A percentile compares a stretch with the other conserved stretches of the same genome.
phyloP scores from a whole-genome alignment of 2,113 vertebrate genomes.

The Trichomycterus rosablanca region DNA sequence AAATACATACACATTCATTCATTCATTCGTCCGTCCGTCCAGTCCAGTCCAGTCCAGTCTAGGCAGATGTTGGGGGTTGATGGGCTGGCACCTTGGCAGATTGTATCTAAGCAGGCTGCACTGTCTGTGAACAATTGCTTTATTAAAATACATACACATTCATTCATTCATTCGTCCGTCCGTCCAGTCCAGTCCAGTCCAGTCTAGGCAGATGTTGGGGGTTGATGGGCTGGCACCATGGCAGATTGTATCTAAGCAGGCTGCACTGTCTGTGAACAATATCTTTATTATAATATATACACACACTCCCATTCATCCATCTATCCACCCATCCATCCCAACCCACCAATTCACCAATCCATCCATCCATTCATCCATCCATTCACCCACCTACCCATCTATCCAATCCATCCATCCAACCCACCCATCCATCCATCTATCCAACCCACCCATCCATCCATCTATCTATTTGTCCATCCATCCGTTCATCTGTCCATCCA shows the following conservation, averaged over 20 bases:
- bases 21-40: neutral
- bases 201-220: slow-evolving; percentile 23
- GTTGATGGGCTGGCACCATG: slow-evolving; percentile 43
- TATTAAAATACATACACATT: slow-evolving; percentile 43
- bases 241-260: slow-evolving; percentile 58
- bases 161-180: neutral
- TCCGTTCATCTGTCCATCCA: too few relatives aligned
- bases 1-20: slow-evolving; percentile 39
- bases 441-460: too few relatives aligned
- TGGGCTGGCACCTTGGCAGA: slow-evolving; percentile 51
- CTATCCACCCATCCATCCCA: too few relatives aligned
- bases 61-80: slow-evolving; percentile 39
- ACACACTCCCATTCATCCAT: slow-evolving; percentile 2
- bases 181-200: too few relatives aligned
- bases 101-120: slow-evolving; percentile 50
- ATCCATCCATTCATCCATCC: too few relatives aligned
- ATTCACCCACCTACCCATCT: too few relatives aligned
- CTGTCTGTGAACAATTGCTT: slow-evolving; percentile 45
- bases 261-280: slow-evolving; percentile 42
- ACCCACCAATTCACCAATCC: too few relatives aligned
- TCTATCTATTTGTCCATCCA: too few relatives aligned
- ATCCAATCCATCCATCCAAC: too few relatives aligned
- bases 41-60: too few relatives aligned
- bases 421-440: too few relatives aligned
- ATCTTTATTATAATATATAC: slow-evolving; percentile 47